A percentile compares a stretch with the other conserved stretches of the same genome.
These are phyloP conservation scores for Bilobella aurantiaca DNA, from an alignment of 1,140 invertebrate genomes.

Conservation along the genomic window DNA sequence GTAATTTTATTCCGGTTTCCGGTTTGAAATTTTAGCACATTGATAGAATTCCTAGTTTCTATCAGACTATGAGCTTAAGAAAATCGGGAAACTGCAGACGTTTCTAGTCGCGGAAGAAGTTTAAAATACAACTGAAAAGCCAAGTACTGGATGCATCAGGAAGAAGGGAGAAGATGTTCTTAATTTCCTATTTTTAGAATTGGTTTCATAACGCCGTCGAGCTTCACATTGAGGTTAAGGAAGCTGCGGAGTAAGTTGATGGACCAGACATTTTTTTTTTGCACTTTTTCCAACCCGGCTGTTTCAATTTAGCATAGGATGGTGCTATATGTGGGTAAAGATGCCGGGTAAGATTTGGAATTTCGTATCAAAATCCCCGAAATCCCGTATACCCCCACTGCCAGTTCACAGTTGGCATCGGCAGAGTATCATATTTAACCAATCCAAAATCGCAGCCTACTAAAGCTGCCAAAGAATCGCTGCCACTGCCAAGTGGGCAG, in stretches of 20 bases:
- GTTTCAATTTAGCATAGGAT: background rate
- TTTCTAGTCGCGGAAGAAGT: background rate
- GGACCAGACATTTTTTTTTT: too few relatives aligned
- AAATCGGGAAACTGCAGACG: too few relatives aligned
- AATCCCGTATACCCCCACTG: background rate
- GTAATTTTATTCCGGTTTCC: background rate
- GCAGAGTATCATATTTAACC: background rate
- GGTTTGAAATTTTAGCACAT: background rate
- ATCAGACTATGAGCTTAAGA: too few relatives aligned
- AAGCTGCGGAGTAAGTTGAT: too few relatives aligned
- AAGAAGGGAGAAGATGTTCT: too few relatives aligned
- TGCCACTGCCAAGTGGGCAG: too few relatives aligned
- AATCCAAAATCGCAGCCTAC: background rate
- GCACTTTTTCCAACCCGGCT: background rate
- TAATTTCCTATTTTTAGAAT: background rate
- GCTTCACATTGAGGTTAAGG: too few relatives aligned
- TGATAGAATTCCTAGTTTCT: too few relatives aligned
- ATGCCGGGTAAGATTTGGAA: background rate
- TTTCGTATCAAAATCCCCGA: background rate
- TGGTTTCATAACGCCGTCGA: background rate
- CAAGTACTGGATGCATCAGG: background rate
- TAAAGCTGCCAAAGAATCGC: too few relatives aligned
- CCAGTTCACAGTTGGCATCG: too few relatives aligned
- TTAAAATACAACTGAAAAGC: background rate
- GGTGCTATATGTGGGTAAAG: background rate